Evolutionary conservation across 2,113 vertebrate species (phyloP).

Genomic region (Grammomys dolichurus): DNA sequence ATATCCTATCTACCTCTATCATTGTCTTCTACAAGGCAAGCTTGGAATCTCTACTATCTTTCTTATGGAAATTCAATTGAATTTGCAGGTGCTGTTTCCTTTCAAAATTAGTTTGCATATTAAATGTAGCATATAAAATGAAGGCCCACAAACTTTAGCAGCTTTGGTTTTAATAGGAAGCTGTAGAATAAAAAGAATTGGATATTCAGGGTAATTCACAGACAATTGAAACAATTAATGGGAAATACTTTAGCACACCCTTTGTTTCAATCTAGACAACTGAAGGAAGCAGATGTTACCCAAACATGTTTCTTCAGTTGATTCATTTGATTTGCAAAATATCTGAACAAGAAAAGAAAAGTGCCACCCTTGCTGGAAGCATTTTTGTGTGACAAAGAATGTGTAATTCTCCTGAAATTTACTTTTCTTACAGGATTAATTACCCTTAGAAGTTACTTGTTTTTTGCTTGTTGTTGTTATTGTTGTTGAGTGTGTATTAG

Average conservation of each 20-base stretch:
- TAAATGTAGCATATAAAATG: slow-evolving; percentile 78
- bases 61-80: slow-evolving; percentile 86
- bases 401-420: slow-evolving; percentile 57
- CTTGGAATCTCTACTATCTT: slow-evolving; percentile 82
- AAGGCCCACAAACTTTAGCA: slow-evolving; percentile 73
- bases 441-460: not conserved
- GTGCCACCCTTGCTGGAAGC: slow-evolving; percentile 1
- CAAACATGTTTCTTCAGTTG: slow-evolving; percentile 64
- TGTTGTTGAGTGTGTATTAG: slow-evolving; percentile 17
- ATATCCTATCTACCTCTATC: slow-evolving; percentile 82
- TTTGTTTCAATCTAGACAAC: slow-evolving; percentile 56
- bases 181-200: slow-evolving; percentile 61
- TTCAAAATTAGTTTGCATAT: slow-evolving; percentile 85
- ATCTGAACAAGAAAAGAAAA: slow-evolving; percentile 32
- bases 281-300: slow-evolving; percentile 71
- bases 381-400: not conserved
- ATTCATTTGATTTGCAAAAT: slow-evolving; percentile 74
- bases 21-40: slow-evolving; percentile 81
- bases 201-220: slow-evolving; percentile 68
- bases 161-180: slow-evolving; percentile 71
- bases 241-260: slow-evolving; percentile 22
- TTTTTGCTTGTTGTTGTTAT: rapidly evolving
- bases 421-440: slow-evolving; percentile 10
- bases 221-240: slow-evolving; percentile 76
- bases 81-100: slow-evolving; percentile 83